Percentiles rank a stretch among this genome's conserved stretches.
Evolutionary conservation across 2,113 vertebrate species (phyloP).

Genomic region (Clarias macrocephalus): DNA sequence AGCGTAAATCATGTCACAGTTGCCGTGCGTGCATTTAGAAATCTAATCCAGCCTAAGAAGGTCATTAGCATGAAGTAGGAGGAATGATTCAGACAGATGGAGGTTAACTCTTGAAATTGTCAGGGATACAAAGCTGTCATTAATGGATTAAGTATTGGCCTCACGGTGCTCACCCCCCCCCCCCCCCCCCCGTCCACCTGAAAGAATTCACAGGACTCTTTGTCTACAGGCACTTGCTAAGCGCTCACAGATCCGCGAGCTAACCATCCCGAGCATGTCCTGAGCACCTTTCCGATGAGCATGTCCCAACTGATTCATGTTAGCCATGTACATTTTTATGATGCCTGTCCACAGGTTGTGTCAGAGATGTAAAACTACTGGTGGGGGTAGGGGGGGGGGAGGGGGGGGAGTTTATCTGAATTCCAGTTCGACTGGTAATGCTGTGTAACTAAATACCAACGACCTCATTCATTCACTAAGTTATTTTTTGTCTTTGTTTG

Average conservation of each 20-base stretch:
- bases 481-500: not conserved
- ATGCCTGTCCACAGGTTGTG: constrained; percentile 18
- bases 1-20: not conserved
- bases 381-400: too few species aligned
- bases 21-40: not conserved
- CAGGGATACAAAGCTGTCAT: constrained; percentile 47
- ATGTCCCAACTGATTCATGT: constrained; percentile 16
- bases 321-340: constrained; percentile 24
- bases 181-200: constrained; percentile 4
- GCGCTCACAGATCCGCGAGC: constrained; percentile 25
- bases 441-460: not conserved
- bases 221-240: constrained; percentile 35
- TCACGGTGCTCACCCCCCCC: not conserved
- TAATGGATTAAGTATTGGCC: constrained; percentile 51
- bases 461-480: not conserved
- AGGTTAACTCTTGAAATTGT: constrained; percentile 23
- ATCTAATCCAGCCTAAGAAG: not conserved
- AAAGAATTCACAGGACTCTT: constrained; percentile 37
- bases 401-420: not conserved
- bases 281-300: constrained; percentile 17
- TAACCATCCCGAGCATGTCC: constrained; percentile 4
- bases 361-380: constrained; percentile 2
- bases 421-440: not conserved
- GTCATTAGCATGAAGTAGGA: constrained; percentile 1
- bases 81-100: not conserved